These are phyloP conservation scores for Eriocheir sinensis DNA, from an alignment of 1,140 invertebrate genomes.

Conservation along the genomic window DNA sequence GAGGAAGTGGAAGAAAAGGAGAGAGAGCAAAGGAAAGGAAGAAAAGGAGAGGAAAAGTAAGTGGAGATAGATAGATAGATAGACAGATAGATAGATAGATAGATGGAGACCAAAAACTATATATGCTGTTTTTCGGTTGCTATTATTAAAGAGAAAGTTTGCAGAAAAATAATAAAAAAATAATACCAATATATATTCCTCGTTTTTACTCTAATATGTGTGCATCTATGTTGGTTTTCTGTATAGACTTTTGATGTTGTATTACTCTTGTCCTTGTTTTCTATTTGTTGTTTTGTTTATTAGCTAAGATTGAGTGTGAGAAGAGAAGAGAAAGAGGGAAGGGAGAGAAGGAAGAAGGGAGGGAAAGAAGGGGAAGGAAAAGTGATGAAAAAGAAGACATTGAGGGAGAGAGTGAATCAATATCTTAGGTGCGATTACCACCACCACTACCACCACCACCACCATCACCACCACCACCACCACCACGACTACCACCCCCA, in stretches of 20 bases:
- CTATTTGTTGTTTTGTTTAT: neutral
- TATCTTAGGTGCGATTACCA: neutral
- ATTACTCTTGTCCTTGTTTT: neutral
- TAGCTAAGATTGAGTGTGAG: neutral
- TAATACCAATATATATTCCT: neutral
- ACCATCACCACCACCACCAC: no score
- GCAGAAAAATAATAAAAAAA: neutral
- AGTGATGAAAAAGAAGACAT: neutral
- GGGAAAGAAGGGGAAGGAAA: neutral
- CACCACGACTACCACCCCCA: no score
- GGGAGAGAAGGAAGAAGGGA: neutral
- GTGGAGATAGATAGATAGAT: no score
- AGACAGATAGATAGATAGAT: no score
- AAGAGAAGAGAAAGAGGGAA: neutral
- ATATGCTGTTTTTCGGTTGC: neutral
- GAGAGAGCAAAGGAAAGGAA: neutral
- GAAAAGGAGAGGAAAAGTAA: constrained; percentile 27
- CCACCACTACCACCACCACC: no score
- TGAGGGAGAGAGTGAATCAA: neutral
- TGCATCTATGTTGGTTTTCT: neutral
- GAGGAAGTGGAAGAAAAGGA: neutral
- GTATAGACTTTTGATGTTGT: neutral
- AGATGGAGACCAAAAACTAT: neutral
- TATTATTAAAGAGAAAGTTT: neutral
- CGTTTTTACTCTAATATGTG: neutral